phyloP scores from a whole-genome alignment of 2,797 vertebrate genomes.

The Schizopygopsis malacanthus region DNA sequence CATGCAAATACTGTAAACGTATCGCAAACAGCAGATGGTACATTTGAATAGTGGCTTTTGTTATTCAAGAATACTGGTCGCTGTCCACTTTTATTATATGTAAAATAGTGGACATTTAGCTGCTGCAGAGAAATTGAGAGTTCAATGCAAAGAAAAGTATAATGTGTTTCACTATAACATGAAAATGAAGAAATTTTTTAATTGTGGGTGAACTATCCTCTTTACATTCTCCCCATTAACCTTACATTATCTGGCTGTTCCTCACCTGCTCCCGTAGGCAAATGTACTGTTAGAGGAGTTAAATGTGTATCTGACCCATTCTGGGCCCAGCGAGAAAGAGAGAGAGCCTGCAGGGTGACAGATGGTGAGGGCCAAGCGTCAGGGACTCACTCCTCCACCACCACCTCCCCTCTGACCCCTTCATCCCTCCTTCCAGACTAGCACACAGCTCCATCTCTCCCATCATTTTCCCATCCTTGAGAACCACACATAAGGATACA shows the following conservation, averaged over 20 bases:
- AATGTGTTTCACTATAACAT: background rate
- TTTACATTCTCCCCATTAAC: background rate
- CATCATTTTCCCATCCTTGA: conserved; percentile 2
- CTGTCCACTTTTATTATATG: background rate
- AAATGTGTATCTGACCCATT: conserved; percentile 37
- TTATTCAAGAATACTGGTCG: background rate
- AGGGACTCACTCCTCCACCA: conserved; percentile 35
- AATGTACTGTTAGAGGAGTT: background rate
- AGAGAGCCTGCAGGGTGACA: conserved; percentile 55
- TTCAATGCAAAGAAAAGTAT: background rate
- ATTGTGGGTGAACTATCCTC: background rate
- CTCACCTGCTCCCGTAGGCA: background rate
- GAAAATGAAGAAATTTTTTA: background rate
- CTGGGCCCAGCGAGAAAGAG: conserved; percentile 37
- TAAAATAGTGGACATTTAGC: too few species aligned
- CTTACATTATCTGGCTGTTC: conserved; percentile 19
- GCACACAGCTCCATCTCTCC: background rate
- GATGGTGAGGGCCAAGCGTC: conserved; percentile 60
- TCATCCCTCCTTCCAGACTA: background rate
- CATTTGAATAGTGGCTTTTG: background rate
- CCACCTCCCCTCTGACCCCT: background rate
- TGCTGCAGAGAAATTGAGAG: background rate
- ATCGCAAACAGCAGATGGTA: conserved; percentile 12
- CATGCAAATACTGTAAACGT: conserved; percentile 17
- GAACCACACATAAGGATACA: background rate